Percentiles rank a stretch among this genome's conserved stretches.
phyloP scores from a whole-genome alignment of 2,888 invertebrate genomes.

The Phengaris arion region DNA sequence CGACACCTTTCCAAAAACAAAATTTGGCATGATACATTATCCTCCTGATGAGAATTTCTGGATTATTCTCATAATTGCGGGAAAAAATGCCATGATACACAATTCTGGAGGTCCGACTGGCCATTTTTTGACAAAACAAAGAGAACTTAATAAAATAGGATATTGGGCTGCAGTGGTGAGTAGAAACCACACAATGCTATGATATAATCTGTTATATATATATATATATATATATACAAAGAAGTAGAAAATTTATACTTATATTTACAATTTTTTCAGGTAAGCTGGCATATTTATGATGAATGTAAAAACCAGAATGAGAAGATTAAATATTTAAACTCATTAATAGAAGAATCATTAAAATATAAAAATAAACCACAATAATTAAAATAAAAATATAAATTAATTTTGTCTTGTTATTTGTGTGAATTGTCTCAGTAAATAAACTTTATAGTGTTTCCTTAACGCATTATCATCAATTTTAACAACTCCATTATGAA shows the following conservation, averaged over 20 bases:
- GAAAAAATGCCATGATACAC: conserved; percentile 81
- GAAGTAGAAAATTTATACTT: background rate
- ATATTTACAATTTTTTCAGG: conserved; percentile 53
- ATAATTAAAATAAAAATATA: conserved; percentile 32
- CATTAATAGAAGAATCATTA: conserved; percentile 51
- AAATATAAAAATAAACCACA: conserved; percentile 35
- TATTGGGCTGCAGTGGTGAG: conserved; percentile 79
- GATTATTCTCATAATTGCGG: conserved; percentile 80
- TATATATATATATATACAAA: too few relatives aligned
- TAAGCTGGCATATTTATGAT: conserved; percentile 73
- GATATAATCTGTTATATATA: too few relatives aligned
- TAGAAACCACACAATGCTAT: conserved; percentile 8
- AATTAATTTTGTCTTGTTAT: background rate
- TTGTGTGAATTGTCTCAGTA: too few relatives aligned
- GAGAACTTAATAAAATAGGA: conserved; percentile 81
- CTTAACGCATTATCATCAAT: too few relatives aligned
- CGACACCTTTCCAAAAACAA: conserved; percentile 66
- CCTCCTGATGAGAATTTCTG: conserved; percentile 65
- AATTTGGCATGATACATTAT: conserved; percentile 66
- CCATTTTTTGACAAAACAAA: conserved; percentile 79
- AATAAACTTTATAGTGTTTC: too few relatives aligned
- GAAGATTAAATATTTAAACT: conserved; percentile 56
- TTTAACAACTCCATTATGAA: too few relatives aligned
- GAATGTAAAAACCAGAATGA: conserved; percentile 49
- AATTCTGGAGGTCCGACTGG: conserved; percentile 77